Conservation (phyloP, 2,113 vertebrate genomes). For the Arenaria interpres region DNA sequence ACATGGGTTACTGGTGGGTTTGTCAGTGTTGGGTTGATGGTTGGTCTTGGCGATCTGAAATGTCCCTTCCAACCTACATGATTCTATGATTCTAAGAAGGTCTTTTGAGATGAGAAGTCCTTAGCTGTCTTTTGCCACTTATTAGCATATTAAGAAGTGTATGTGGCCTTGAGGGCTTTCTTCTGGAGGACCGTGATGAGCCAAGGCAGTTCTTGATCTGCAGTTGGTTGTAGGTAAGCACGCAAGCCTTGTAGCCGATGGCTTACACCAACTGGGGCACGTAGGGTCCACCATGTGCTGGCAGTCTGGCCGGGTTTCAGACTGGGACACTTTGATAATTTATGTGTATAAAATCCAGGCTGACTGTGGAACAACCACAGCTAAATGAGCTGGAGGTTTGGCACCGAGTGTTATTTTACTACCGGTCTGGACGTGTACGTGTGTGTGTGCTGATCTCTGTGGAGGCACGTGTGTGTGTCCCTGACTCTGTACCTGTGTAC, state of each 20-base stretch:
- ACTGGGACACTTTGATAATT: too few species aligned
- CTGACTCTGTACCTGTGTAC: rapidly evolving
- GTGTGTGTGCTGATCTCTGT: background rate
- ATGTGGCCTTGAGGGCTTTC: background rate
- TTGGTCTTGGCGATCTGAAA: background rate
- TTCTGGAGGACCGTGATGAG: background rate
- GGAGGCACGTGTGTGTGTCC: background rate
- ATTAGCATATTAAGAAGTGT: rapidly evolving
- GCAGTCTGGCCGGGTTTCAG: background rate
- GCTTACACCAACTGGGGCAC: rapidly evolving
- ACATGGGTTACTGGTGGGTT: background rate
- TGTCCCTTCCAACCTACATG: background rate
- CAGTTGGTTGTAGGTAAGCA: background rate
- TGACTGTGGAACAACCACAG: rapidly evolving
- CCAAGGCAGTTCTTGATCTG: too few species aligned
- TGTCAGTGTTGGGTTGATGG: background rate
- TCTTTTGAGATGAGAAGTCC: background rate
- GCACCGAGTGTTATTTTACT: background rate
- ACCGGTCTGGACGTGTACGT: rapidly evolving
- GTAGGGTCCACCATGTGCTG: background rate
- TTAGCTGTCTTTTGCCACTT: background rate
- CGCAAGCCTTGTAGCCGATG: background rate
- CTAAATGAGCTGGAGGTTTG: background rate
- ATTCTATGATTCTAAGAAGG: background rate
- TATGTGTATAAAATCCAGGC: background rate